These are phyloP conservation scores for Xylophagus ater DNA, from an alignment of 2,888 invertebrate species.

Conservation along the genomic window DNA sequence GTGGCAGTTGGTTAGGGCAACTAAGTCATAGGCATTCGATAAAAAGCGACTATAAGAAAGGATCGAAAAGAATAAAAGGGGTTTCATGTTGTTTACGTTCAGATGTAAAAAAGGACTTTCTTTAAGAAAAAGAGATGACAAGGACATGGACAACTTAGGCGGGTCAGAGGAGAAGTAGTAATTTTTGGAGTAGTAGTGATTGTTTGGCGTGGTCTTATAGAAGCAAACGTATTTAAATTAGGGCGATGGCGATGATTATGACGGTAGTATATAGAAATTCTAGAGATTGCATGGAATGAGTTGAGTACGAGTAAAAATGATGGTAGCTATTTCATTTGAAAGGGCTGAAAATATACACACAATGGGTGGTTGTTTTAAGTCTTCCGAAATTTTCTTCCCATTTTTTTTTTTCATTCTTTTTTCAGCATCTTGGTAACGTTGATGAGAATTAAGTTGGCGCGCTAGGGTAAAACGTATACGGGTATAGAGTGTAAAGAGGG, in stretches of 20 bases:
- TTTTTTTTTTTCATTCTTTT: too few relatives aligned
- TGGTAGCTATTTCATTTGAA: conserved; percentile 16
- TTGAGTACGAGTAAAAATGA: conserved; percentile 12
- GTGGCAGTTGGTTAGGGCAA: too few relatives aligned
- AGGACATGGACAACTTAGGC: conserved; percentile 6
- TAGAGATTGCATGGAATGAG: conserved; percentile 16
- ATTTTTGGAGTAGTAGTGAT: conserved; percentile 10
- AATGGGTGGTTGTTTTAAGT: too few relatives aligned
- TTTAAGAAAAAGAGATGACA: conserved; percentile 7
- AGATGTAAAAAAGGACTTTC: conserved; percentile 11
- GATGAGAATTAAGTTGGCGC: too few relatives aligned
- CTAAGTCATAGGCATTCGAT: too few relatives aligned
- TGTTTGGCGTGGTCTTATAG: conserved; percentile 2
- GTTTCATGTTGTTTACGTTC: conserved; percentile 12
- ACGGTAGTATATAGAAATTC: too few relatives aligned
- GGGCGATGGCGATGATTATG: conserved; percentile 26
- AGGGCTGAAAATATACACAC: conserved; percentile 17
- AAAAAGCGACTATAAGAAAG: conserved; percentile 5
- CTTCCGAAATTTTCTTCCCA: too few relatives aligned
- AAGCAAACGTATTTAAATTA: conserved; percentile 27
- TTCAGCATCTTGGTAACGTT: too few relatives aligned
- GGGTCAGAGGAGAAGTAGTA: conserved; percentile 6
- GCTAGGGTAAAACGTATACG: too few relatives aligned
- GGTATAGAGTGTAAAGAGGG: too few relatives aligned
- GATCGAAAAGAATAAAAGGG: conserved; percentile 8